A percentile compares a stretch with the other conserved stretches of the same genome.
These are phyloP conservation scores for Beroe ovata DNA, from an alignment of 37 sponge, comb jelly and placozoan genomes.

Conservation along the genomic window DNA sequence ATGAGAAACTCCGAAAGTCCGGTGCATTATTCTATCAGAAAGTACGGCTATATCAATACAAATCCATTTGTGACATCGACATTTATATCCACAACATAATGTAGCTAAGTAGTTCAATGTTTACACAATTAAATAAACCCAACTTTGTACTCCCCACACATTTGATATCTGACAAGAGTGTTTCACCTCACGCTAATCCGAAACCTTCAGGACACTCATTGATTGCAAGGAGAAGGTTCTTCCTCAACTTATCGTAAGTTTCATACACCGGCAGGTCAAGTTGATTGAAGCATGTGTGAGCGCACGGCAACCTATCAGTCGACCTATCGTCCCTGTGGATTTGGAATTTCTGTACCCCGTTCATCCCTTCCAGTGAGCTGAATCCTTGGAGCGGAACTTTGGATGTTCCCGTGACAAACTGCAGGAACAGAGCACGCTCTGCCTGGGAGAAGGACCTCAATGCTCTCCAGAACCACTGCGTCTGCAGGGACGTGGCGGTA, in stretches of 20 bases:
- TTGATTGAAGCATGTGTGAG: slow-evolving; percentile 99
- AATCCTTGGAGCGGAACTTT: slow-evolving; percentile 97
- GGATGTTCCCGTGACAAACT: slow-evolving; percentile 98
- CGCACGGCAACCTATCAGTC: slow-evolving; percentile 90
- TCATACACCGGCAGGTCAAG: slow-evolving; percentile 95
- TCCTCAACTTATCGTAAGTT: slow-evolving; percentile 88
- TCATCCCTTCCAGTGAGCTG: slow-evolving; percentile 96
- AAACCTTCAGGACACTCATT: slow-evolving; percentile 97
- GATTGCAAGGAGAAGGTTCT: slow-evolving; percentile 81
- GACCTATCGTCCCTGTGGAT: slow-evolving; percentile 97
- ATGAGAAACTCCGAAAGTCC: too few species aligned
- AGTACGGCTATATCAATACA: too few species aligned
- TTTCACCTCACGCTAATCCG: slow-evolving; percentile 81
- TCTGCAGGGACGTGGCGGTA: slow-evolving; percentile 79
- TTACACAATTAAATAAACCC: too few species aligned
- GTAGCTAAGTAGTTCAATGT: too few species aligned
- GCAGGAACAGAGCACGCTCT: slow-evolving; percentile 93
- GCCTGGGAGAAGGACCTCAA: slow-evolving; percentile 94
- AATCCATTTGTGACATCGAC: too few species aligned
- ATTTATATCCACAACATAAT: too few species aligned
- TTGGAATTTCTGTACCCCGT: slow-evolving; percentile 98
- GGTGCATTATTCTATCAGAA: too few species aligned
- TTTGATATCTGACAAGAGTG: not conserved
- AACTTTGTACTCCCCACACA: too few species aligned
- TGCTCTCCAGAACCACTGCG: slow-evolving; percentile 99